Base-by-base conservation (phyloP, 2,113 vertebrate genomes). In the Sturnira hondurensis region DNA sequence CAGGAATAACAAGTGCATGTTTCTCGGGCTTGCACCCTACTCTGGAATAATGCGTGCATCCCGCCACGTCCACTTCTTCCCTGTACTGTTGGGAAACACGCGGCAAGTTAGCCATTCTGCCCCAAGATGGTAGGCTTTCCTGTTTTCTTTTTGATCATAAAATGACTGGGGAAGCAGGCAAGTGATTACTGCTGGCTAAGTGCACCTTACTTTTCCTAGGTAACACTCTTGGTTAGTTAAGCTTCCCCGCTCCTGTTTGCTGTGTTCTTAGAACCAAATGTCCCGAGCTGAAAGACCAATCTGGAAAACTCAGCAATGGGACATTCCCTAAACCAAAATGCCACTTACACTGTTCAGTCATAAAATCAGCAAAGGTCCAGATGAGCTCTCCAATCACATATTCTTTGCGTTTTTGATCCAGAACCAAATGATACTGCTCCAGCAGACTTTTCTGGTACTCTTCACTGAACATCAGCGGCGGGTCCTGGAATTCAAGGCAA, bases 321-420 rank as follows among this genome's bases (percentile, higher is more conserved):
- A 41, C 82, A 3, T 33, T 13, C 52, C 12, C 0, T 7, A 20
- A 58, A 38, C 43, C 54, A 36, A 38, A 13, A 4, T n/a, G 54
- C 43, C 63, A 92, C 97, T 97, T 97, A 99, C 99, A 97, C 98
- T 99, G 99, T 70, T 95, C 91, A 0, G 99, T 99, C 99, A 99
- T 99, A 97, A 99, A 99, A 96, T 99, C 99, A 0, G 99, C 99
- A 95, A 99, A 99, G 95, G 99, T 99, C 99, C 99, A 99, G 97
- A 99, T 99, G 96, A 99, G 99, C 97, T 99, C 99, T 26, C 99
- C 99, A 0, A 99, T 96, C 76, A 99, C 98, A 0, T 99, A 99
- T 19, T 99, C 98, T 90, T 99, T 99, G 97, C 99, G 99, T 97
- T 99, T 99, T 96, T 99, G 98, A 97, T 99, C 99, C 9, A 99